A percentile compares a stretch with the other conserved stretches of the same genome.
Conservation (phyloP, 2,797 vertebrate genomes). For the Coreius guichenoti region DNA sequence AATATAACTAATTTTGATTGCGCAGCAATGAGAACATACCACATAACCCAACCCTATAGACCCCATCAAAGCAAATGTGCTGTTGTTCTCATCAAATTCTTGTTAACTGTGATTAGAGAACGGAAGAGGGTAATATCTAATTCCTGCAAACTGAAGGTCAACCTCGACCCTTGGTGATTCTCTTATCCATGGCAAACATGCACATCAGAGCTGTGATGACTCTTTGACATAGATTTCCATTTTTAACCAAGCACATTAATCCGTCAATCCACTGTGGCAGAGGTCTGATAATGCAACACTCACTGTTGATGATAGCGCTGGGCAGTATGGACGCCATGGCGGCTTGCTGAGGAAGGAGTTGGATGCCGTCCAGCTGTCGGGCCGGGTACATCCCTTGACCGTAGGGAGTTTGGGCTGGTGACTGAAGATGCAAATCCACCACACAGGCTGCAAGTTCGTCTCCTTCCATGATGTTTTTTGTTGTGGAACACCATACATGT, state of each 20-base stretch:
- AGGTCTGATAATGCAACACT: slow-evolving; percentile 62
- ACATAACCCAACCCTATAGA: slow-evolving; percentile 19
- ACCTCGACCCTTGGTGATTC: slow-evolving; percentile 32
- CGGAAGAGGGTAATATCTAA: slow-evolving; percentile 48
- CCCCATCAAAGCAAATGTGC: slow-evolving; percentile 27
- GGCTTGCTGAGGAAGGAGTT: slow-evolving; percentile 88
- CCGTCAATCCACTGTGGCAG: slow-evolving; percentile 34
- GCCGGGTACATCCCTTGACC: slow-evolving; percentile 86
- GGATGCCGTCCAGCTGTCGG: slow-evolving; percentile 84
- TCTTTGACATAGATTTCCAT: slow-evolving; percentile 46
- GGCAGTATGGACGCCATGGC: slow-evolving; percentile 88
- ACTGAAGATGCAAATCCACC: slow-evolving; percentile 81
- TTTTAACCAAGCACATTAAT: slow-evolving; percentile 46
- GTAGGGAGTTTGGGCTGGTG: slow-evolving; percentile 79
- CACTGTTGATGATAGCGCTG: slow-evolving; percentile 89
- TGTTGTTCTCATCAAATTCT: slow-evolving; percentile 41
- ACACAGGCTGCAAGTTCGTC: slow-evolving; percentile 85
- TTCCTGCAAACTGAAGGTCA: slow-evolving; percentile 51
- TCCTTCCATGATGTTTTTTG: slow-evolving; percentile 82
- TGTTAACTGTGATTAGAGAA: slow-evolving; percentile 41
- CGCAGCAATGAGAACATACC: slow-evolving; percentile 1
- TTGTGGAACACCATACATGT: slow-evolving; percentile 88
- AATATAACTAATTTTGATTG: slow-evolving; percentile 12
- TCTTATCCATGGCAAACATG: slow-evolving; percentile 49
- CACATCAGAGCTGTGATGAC: slow-evolving; percentile 42